Base-by-base conservation (phyloP, 2,888 invertebrate species). In the Oligia fasciuncula region DNA sequence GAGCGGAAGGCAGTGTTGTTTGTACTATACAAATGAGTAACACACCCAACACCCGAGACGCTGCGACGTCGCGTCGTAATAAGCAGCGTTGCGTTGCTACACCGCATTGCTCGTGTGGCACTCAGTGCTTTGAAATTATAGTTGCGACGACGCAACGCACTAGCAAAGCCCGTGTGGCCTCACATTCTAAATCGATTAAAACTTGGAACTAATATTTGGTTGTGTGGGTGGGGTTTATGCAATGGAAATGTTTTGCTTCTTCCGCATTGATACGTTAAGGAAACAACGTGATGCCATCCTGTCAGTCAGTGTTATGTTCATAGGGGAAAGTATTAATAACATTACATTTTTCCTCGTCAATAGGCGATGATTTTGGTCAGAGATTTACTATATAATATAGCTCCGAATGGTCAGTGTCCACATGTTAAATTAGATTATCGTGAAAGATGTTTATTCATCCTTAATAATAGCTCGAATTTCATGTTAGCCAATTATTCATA, bases 141-240 rank as follows among this genome's bases (percentile, higher is more conserved):
- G n/a, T n/a, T 60, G 57, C 57, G n/a, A n/a, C 57, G 11, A 60
- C 57, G n/a, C 57, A n/a, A n/a, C n/a, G 57, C 57, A 57, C 57
- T 23, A 57, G 11, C 11, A n/a, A 57, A 11, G 57, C 57, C 57
- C 23, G 57, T n/a, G 23, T 57, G 57, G 57, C 23, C 4, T n/a
- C 23, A 57, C 23, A 57, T n/a, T 60, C 57, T 60, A 60, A 78
- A 70, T 75, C 66, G 63, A 87, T 84, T 84, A 62, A 4, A 79
- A 51, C 40, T 68, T 81, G 83, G 83, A 66, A 73, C 66, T n/a
- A 70, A 83, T 83, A n/a, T n/a, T 23, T 9, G n/a, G 19, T 65
- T 3, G 62, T 74, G 76, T 83, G 67, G 85, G 81, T 46, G 69
- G n/a, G 0, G 54, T 72, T 63, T 75, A 82, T 75, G 76, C 40